Evolutionary conservation across 37 sponge, comb jelly and placozoan genomes (phyloP).

Genomic region (Halichondria panicea): DNA sequence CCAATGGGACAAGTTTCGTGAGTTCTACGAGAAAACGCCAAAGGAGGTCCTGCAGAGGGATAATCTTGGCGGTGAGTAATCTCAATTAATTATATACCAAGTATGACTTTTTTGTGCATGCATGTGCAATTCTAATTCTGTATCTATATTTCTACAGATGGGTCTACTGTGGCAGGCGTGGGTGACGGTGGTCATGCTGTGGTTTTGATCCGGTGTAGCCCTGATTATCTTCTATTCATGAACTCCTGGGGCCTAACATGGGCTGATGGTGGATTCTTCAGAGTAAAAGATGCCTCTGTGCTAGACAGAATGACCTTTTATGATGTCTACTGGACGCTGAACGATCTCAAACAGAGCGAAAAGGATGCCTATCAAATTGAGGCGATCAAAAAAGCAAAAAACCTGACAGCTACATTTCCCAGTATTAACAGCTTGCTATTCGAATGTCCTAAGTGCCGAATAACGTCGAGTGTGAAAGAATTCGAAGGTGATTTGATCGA

Average conservation of each 20-base stretch:
- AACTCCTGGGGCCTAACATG: slow-evolving; percentile 40
- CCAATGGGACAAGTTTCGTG: slow-evolving; percentile 30
- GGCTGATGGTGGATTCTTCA: slow-evolving; percentile 43
- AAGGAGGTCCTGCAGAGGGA: slow-evolving; percentile 5
- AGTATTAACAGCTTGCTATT: slow-evolving; percentile 17
- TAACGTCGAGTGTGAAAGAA: background rate
- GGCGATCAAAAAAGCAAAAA: slow-evolving; percentile 3
- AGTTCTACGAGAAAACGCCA: slow-evolving; percentile 16
- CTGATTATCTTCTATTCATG: slow-evolving; percentile 30
- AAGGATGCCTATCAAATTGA: slow-evolving; percentile 19
- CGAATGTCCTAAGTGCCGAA: slow-evolving; percentile 34
- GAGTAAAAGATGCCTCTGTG: slow-evolving; percentile 31
- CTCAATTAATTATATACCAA: background rate
- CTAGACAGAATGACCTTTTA: slow-evolving; percentile 17
- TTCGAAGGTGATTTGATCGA: slow-evolving; percentile 17
- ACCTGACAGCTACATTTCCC: slow-evolving; percentile 16
- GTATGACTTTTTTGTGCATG: background rate
- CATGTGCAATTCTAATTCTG: no score
- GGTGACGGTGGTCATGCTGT: slow-evolving; percentile 39
- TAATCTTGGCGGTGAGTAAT: slow-evolving; percentile 19
- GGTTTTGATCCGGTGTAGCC: slow-evolving; percentile 27
- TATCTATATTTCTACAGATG: background rate
- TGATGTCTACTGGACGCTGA: slow-evolving; percentile 50
- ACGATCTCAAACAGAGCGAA: slow-evolving; percentile 29
- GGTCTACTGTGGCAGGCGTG: background rate